phyloP scores from a whole-genome alignment of 2,113 vertebrate genomes.

The Centropus bengalensis region DNA sequence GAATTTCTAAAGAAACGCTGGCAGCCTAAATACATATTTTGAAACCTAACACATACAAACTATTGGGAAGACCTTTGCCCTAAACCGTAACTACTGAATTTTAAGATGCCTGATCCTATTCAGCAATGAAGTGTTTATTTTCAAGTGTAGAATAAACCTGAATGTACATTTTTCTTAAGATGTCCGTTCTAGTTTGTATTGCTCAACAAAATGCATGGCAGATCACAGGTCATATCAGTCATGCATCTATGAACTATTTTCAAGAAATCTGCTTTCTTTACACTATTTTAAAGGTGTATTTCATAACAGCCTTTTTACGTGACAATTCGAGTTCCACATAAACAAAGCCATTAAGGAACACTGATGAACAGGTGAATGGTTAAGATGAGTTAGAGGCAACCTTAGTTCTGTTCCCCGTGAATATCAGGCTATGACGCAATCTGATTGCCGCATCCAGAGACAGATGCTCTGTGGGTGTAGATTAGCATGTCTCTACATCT shows the following conservation, averaged over 20 bases:
- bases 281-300: background rate
- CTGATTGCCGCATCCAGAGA: background rate
- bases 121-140: background rate
- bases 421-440: background rate
- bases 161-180: background rate
- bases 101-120: background rate
- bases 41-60: background rate
- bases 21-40: background rate
- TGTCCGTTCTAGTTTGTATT: background rate
- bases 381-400: background rate
- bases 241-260: background rate
- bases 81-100: background rate
- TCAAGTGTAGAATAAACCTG: constrained; percentile 4
- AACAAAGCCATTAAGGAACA: constrained; percentile 3
- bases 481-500: background rate
- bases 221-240: background rate
- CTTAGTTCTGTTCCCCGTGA: background rate
- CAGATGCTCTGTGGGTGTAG: background rate
- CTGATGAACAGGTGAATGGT: background rate
- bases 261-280: background rate
- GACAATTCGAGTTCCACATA: background rate
- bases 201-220: background rate
- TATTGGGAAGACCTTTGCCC: background rate
- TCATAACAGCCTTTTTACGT: background rate
- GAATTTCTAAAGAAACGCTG: background rate